Conservation (phyloP, 2,888 invertebrate genomes). For the Ephialtes manifestator region DNA sequence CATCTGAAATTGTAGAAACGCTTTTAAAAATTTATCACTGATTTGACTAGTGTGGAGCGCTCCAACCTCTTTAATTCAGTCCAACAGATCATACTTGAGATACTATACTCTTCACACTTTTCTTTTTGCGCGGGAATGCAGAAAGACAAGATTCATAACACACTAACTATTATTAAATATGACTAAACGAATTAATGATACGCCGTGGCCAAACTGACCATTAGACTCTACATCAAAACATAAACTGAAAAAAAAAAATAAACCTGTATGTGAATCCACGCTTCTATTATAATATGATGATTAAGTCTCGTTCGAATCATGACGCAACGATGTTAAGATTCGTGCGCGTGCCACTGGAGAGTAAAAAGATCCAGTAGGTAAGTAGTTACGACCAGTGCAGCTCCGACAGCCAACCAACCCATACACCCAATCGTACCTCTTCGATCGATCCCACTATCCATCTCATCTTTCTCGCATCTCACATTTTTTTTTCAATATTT, state of each 20-base stretch:
- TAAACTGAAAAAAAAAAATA: too few species aligned
- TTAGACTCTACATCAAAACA: conserved; percentile 6
- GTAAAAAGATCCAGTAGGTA: conserved; percentile 9
- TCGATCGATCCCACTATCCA: neutral
- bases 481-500: neutral
- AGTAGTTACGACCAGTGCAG: conserved; percentile 1
- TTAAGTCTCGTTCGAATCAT: conserved; percentile 31
- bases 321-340: conserved; percentile 34
- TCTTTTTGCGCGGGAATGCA: too few species aligned
- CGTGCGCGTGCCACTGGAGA: conserved; percentile 26
- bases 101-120: too few species aligned
- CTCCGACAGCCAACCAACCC: too few species aligned
- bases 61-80: too few species aligned
- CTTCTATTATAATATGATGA: neutral
- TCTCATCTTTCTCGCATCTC: neutral
- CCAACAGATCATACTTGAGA: too few species aligned
- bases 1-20: too few species aligned
- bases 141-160: neutral
- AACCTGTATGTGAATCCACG: neutral
- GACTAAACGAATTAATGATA: neutral
- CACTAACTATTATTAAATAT: conserved; percentile 1
- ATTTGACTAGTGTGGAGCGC: too few species aligned
- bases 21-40: too few species aligned
- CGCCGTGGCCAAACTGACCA: neutral
- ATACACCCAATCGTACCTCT: conserved; percentile 32